phyloP scores from a whole-genome alignment of 2,888 invertebrate species.

The Galerucella nymphaeae region DNA sequence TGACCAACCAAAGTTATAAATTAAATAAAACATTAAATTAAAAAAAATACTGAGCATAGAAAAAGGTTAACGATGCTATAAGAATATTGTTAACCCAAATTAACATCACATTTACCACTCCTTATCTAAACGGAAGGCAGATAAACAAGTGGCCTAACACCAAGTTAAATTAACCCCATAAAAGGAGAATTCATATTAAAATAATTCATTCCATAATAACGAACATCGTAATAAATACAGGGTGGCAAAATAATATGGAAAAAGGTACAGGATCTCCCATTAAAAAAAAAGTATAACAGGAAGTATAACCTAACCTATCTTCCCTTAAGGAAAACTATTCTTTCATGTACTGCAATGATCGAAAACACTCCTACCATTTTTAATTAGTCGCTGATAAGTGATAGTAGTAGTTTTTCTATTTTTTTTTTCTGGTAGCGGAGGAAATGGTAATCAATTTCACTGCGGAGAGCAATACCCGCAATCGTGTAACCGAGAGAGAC shows the following conservation, averaged over 20 bases:
- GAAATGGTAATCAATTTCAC: slow-evolving; percentile 43
- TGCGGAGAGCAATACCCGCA: slow-evolving; percentile 14
- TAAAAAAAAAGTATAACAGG: too few species aligned
- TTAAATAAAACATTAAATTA: too few species aligned
- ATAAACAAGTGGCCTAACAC: slow-evolving; percentile 1
- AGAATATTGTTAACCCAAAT: neutral
- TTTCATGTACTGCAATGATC: neutral
- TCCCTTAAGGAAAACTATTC: too few species aligned
- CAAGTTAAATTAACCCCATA: neutral
- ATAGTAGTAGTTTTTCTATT: slow-evolving; percentile 2
- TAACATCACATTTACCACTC: neutral
- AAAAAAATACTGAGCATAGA: too few species aligned
- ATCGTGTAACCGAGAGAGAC: slow-evolving; percentile 15
- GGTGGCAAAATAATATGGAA: too few species aligned
- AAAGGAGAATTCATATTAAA: neutral
- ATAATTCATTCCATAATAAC: neutral
- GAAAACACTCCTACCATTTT: neutral
- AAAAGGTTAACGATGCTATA: neutral
- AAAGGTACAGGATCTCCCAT: too few species aligned
- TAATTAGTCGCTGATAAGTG: slow-evolving; percentile 2
- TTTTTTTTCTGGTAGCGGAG: slow-evolving; percentile 12
- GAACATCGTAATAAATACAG: neutral
- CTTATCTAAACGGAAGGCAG: neutral
- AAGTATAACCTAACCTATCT: too few species aligned
- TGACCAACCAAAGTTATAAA: neutral